A percentile compares a stretch with the other conserved stretches of the same genome.
phyloP scores from a whole-genome alignment of 2,113 vertebrate genomes.

The Gobius niger region DNA sequence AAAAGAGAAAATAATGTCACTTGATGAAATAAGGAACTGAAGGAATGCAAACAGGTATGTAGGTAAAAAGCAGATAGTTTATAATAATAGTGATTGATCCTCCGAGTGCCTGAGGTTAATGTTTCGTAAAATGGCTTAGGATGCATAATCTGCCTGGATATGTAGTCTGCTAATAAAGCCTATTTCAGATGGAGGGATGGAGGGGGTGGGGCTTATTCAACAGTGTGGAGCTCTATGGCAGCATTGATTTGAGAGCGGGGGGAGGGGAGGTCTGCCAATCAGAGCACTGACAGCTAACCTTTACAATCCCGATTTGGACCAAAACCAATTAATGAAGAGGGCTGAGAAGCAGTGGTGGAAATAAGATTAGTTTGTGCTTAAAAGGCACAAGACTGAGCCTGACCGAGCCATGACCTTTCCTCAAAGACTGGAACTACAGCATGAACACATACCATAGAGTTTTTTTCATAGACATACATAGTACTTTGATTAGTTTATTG shows the following conservation, averaged over 20 bases:
- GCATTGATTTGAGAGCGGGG: constrained; percentile 45
- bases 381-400: constrained; percentile 22
- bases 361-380: constrained; percentile 56
- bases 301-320: constrained; percentile 42
- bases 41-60: neutral
- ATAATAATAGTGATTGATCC: constrained; percentile 2
- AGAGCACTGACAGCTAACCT: constrained; percentile 44
- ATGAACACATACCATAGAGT: neutral
- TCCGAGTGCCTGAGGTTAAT: constrained; percentile 17
- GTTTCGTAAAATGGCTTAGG: constrained; percentile 37
- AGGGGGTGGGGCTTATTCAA: constrained; percentile 55
- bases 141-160: constrained; percentile 45
- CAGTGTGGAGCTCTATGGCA: constrained; percentile 34
- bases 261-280: constrained; percentile 50
- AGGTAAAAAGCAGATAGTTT: neutral
- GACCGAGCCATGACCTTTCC: constrained; percentile 12
- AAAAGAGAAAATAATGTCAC: too few relatives aligned
- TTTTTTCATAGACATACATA: neutral
- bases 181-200: constrained; percentile 51
- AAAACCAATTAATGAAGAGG: constrained; percentile 64
- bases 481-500: too few relatives aligned
- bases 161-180: constrained; percentile 58
- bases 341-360: constrained; percentile 42
- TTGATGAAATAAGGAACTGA: too few relatives aligned
- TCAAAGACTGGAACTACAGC: neutral